These are phyloP conservation scores for Amblyornis subalaris DNA, from an alignment of 2,113 vertebrate genomes.

Conservation along the genomic window DNA sequence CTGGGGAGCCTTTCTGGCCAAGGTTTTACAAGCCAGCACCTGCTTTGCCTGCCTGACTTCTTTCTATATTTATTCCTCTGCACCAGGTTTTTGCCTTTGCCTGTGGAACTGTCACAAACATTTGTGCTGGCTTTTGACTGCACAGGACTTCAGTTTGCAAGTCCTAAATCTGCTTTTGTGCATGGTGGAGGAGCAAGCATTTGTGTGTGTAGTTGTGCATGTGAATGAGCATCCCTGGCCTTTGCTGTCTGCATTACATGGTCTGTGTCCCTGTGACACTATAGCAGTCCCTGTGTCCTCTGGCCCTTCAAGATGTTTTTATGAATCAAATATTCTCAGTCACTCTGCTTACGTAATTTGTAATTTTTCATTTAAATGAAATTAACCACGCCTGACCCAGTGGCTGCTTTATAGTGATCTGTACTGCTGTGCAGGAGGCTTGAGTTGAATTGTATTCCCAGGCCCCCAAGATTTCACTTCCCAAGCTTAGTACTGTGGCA, in stretches of 20 bases:
- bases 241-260: background rate
- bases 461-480: background rate
- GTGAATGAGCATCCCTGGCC: background rate
- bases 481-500: background rate
- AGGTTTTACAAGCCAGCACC: constrained; percentile 44
- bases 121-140: constrained; percentile 19
- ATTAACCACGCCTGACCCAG: background rate
- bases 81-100: constrained; percentile 30
- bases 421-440: background rate
- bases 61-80: constrained; percentile 44
- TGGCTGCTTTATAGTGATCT: background rate
- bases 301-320: background rate
- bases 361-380: background rate
- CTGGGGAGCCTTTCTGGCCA: constrained; percentile 54
- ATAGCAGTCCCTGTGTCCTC: background rate
- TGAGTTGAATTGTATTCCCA: background rate
- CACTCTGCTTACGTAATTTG: background rate
- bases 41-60: constrained; percentile 37
- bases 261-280: background rate
- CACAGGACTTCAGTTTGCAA: constrained; percentile 6
- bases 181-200: background rate
- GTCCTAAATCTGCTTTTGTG: background rate
- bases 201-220: background rate
- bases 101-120: constrained; percentile 10
- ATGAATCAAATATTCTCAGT: background rate